Evolutionary conservation across 92 coral and sea anemone species (phyloP).

Genomic region (Umimayanthus chanpuru): DNA sequence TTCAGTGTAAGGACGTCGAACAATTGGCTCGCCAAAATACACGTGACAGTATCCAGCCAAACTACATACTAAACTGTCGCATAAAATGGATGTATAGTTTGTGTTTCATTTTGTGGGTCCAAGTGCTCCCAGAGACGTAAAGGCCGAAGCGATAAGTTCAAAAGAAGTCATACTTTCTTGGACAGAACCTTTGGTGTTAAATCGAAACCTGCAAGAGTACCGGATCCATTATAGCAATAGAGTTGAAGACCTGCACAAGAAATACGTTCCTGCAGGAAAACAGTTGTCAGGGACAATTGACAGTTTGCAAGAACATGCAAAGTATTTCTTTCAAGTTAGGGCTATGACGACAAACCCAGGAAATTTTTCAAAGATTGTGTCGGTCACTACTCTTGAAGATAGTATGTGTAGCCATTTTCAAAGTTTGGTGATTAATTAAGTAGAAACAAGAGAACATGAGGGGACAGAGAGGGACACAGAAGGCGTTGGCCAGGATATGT

Average conservation of each 20-base stretch:
- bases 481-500: too few species aligned
- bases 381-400: conserved; percentile 26
- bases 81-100: neutral
- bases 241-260: neutral
- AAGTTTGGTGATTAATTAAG: too few species aligned
- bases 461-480: too few species aligned
- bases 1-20: too few species aligned
- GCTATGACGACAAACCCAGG: neutral
- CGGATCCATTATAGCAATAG: neutral
- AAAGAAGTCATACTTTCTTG: neutral
- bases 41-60: too few species aligned
- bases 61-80: too few species aligned
- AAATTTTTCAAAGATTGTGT: conserved; percentile 17
- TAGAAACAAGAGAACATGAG: too few species aligned
- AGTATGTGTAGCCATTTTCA: neutral
- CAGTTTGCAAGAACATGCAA: neutral
- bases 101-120: conserved; percentile 7
- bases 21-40: too few species aligned
- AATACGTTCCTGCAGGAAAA: too few species aligned
- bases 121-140: conserved; percentile 10
- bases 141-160: neutral
- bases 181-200: neutral
- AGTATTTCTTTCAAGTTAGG: conserved; percentile 18
- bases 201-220: neutral
- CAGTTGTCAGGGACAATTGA: too few species aligned